Evolutionary conservation across 2,797 vertebrate genomes (phyloP), one percentile per base, ranked within the genome.

Genomic region (Dendrocincla tyrannina): DNA sequence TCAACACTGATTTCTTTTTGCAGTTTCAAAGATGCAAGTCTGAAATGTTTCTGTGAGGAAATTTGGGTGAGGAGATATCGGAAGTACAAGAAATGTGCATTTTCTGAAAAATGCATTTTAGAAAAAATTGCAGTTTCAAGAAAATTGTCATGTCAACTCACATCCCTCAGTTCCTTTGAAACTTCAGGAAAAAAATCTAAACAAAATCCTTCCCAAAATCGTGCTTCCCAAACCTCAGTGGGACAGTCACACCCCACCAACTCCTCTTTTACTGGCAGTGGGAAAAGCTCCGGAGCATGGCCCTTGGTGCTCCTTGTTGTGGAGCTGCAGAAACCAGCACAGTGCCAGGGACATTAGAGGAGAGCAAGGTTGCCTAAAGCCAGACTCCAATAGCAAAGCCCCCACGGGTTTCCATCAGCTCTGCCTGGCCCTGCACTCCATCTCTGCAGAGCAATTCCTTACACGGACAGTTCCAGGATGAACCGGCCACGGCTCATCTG

Each of bases 201-300:
- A 32, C 13, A 32, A 63, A 77, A 15, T 27, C 7, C 8, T 13
- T 33, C 28, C 49, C 24, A 14, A 23, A 52, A 37, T 11, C 1
- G 0, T 5, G 10, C 16, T 42, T 42, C 37, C 46, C 35, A 6
- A 32, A 15, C 7, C 39, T 4, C 27, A 16, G 18, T 3, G 18
- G 35, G 7, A 11, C 17, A 50, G 19, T 22, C 49, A 39, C 35
- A 46, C 68, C n/a, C 32, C 39, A 39, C 8, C 46, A 10, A 0
- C 9, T 16, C 52, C 6, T 41, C 28, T 7, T 9, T 11, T 2
- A 1, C 3, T 8, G 69, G 3, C n/a, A 9, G 80, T 1, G n/a
- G 15, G 42, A 27, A 23, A 19, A 32, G 68, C 20, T 27, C 11
- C 5, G 23, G n/a, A 5, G 46, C 24, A 13, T 9, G 0, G 0